Evolutionary conservation across 2,888 invertebrate genomes (phyloP).

Genomic region (Drepana falcataria): DNA sequence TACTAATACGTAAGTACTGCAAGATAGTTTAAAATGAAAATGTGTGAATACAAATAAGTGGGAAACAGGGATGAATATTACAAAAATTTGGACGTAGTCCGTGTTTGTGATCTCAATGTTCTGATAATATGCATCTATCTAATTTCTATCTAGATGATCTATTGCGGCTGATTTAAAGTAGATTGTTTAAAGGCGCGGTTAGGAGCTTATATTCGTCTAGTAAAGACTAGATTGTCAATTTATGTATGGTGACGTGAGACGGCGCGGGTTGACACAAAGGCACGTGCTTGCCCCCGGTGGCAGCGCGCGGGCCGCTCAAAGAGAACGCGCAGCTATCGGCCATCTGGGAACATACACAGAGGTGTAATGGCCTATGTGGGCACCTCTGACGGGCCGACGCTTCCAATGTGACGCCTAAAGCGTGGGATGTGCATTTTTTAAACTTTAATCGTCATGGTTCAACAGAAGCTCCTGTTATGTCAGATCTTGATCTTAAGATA

Average conservation of each 20-base stretch:
- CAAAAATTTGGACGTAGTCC: too few relatives aligned
- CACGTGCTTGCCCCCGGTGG: constrained; percentile 67
- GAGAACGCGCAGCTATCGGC: constrained; percentile 44
- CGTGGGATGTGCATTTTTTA: constrained; percentile 60
- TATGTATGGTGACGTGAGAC: constrained; percentile 63
- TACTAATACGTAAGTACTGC: too few relatives aligned
- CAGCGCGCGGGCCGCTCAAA: constrained; percentile 56
- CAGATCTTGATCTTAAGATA: constrained; percentile 34
- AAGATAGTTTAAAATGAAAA: too few relatives aligned
- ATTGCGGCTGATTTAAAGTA: constrained; percentile 28
- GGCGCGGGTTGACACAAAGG: constrained; percentile 57
- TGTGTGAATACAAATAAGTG: too few relatives aligned
- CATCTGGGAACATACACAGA: constrained; percentile 56
- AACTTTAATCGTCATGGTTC: constrained; percentile 39
- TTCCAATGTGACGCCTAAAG: constrained; percentile 46
- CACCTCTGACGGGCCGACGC: constrained; percentile 66
- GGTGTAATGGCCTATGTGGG: constrained; percentile 72
- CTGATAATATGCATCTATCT: constrained; percentile 10
- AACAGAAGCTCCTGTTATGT: constrained; percentile 44
- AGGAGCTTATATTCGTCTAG: constrained; percentile 33
- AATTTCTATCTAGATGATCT: constrained; percentile 18
- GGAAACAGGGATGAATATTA: too few relatives aligned
- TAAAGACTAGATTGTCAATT: constrained; percentile 62
- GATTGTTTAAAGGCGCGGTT: constrained; percentile 30
- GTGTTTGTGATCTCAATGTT: not conserved